Conservation (phyloP, 2,888 invertebrate genomes). For the Zhuqinia jingwanae region DNA sequence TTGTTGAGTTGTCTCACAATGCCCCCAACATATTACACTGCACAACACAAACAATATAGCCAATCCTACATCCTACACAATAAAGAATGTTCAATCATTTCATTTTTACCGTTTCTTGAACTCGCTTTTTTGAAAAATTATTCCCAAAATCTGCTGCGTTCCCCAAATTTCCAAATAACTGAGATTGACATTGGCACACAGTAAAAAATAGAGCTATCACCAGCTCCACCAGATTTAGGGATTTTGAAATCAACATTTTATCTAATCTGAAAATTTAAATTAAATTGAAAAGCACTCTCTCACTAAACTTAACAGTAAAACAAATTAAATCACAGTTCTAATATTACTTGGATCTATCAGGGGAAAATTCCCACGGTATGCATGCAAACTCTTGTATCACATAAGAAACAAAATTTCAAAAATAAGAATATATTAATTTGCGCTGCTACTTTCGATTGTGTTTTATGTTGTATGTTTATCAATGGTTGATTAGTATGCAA, state of each 20-base stretch:
- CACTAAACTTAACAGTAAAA: neutral
- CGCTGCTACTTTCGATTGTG: no score
- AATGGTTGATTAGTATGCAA: neutral
- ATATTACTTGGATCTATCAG: neutral
- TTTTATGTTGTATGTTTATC: no score
- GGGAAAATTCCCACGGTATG: neutral
- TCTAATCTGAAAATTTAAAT: neutral
- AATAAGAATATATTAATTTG: no score
- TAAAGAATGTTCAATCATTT: neutral
- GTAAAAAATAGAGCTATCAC: constrained; percentile 54
- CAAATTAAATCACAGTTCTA: no score
- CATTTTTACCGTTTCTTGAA: constrained; percentile 76
- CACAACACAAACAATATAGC: neutral
- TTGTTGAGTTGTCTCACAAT: neutral
- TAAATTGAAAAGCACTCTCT: neutral
- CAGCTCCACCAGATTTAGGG: constrained; percentile 32
- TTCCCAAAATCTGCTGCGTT: constrained; percentile 77
- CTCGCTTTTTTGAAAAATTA: constrained; percentile 76
- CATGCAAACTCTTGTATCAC: neutral
- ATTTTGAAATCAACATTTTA: constrained; percentile 53
- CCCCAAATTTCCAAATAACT: constrained; percentile 76
- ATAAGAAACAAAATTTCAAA: no score
- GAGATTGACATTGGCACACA: constrained; percentile 70
- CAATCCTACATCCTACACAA: no score
- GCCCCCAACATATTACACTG: neutral